Percentiles rank a stretch among this genome's conserved stretches.
Conservation (phyloP, 2,797 vertebrate species). For the Helostoma temminkii region DNA sequence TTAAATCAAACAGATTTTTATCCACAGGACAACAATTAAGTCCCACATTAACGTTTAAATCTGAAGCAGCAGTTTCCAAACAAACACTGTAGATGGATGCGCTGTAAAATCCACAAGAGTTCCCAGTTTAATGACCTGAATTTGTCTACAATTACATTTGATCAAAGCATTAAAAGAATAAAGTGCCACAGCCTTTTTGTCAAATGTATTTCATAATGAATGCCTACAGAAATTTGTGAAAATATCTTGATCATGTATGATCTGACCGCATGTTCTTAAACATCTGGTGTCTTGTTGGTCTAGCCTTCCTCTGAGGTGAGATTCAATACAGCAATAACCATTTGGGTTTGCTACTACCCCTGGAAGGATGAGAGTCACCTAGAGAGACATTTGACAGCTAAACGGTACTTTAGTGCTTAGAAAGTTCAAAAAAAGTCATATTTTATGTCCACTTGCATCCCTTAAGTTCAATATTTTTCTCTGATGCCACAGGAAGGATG, state of each 20-base stretch:
- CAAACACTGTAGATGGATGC: conserved; percentile 5
- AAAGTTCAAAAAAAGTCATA: conserved; percentile 1
- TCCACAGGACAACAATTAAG: conserved; percentile 14
- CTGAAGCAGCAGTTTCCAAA: no score
- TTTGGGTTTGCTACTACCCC: background rate
- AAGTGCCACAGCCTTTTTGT: conserved; percentile 32
- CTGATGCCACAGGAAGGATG: conserved; percentile 89
- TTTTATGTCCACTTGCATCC: conserved; percentile 75
- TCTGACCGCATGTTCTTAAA: background rate
- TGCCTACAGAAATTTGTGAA: background rate
- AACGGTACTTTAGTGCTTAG: background rate
- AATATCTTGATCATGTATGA: background rate
- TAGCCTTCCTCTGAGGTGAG: conserved; percentile 4
- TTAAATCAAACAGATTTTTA: conserved; percentile 3
- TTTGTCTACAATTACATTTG: conserved; percentile 7
- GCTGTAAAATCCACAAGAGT: conserved; percentile 14
- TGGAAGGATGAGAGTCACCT: conserved; percentile 10
- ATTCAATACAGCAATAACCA: conserved; percentile 1
- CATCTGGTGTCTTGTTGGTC: conserved; percentile 6
- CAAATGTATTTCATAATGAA: conserved; percentile 1
- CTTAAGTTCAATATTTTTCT: conserved; percentile 78
- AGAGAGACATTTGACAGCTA: background rate
- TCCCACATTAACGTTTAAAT: conserved; percentile 13
- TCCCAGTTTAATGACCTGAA: background rate
- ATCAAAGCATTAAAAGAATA: conserved; percentile 19